Evolutionary conservation across 2,797 vertebrate species (phyloP).

Genomic region (Falco concolor): DNA sequence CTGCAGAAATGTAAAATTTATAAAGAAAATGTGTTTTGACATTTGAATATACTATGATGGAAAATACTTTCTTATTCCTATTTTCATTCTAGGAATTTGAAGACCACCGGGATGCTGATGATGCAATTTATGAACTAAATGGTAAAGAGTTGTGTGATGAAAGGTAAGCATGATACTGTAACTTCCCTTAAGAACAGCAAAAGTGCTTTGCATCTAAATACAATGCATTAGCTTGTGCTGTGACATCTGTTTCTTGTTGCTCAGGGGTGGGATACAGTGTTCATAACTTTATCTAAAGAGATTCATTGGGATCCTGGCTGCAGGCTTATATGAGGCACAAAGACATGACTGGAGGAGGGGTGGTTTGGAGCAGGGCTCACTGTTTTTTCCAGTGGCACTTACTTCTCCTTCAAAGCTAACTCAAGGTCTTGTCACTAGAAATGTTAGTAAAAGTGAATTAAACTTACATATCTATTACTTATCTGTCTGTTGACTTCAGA

Average conservation of each 20-base stretch:
- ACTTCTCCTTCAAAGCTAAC: not conserved
- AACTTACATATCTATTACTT: not conserved
- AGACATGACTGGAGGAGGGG: not conserved
- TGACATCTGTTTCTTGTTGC: not conserved
- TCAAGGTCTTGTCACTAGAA: not conserved
- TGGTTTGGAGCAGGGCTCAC: not conserved
- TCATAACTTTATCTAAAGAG: not conserved
- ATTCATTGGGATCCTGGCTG: not conserved
- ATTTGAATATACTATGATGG: not conserved
- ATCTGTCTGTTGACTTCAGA: not conserved
- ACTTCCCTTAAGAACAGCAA: not conserved
- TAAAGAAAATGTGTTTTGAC: not conserved
- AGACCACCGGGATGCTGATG: slow-evolving; percentile 91
- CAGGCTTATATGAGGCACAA: not conserved
- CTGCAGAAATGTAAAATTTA: not conserved
- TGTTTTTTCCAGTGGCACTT: not conserved
- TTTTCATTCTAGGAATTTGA: slow-evolving; percentile 83
- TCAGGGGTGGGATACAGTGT: not conserved
- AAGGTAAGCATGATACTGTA: slow-evolving; percentile 70
- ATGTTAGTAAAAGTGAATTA: not conserved
- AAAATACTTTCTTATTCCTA: not conserved
- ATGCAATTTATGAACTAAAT: slow-evolving; percentile 90
- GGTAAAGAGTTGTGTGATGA: slow-evolving; percentile 91
- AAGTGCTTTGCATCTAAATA: not conserved
- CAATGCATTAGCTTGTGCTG: not conserved